phyloP scores from a whole-genome alignment of 2,888 invertebrate genomes.

The Pristionchus exspectatus region DNA sequence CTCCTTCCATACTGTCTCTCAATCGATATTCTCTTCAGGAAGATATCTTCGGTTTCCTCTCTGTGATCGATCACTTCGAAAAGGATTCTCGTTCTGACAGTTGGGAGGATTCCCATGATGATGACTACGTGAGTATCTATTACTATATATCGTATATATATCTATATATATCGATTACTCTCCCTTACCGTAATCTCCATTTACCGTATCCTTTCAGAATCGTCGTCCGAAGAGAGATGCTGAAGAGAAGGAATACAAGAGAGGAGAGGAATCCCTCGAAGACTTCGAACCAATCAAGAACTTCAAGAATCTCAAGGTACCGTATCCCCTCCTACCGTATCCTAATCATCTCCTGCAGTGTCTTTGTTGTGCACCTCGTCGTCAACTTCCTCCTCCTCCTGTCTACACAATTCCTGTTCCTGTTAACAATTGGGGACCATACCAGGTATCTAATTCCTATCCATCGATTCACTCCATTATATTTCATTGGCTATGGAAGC shows the following conservation, averaged over 20 bases:
- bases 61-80: conserved; percentile 24
- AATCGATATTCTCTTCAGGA: conserved; percentile 5
- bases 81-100: background rate
- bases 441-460: background rate
- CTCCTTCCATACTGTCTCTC: background rate
- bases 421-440: conserved; percentile 31
- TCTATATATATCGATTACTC: background rate
- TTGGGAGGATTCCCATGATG: conserved; percentile 11
- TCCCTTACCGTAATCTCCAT: background rate
- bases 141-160: no score
- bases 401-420: conserved; percentile 21
- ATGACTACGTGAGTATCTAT: conserved; percentile 54
- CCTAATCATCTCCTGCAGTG: conserved; percentile 1
- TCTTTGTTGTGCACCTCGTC: conserved; percentile 55
- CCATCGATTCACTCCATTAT: background rate
- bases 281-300: conserved; percentile 41
- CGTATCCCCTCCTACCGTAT: background rate
- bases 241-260: conserved; percentile 33
- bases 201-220: background rate
- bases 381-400: conserved; percentile 47
- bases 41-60: conserved; percentile 47
- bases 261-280: conserved; percentile 19
- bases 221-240: conserved; percentile 21
- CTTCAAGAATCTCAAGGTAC: conserved; percentile 51
- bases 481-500: background rate